Conservation (phyloP, 2,797 vertebrate species). For the Brachymystax lenok region DNA sequence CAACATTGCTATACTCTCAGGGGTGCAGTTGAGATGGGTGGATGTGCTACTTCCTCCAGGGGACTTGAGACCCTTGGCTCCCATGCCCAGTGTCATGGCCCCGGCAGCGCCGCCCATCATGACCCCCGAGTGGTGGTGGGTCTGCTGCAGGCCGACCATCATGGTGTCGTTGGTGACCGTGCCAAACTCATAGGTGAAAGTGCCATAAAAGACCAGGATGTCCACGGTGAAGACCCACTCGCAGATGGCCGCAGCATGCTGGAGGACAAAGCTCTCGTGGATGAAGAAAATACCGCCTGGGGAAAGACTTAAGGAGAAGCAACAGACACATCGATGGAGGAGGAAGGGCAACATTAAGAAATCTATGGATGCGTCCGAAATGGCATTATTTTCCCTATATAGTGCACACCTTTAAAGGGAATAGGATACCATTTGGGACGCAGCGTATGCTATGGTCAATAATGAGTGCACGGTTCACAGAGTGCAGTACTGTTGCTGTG, state of each 20-base stretch:
- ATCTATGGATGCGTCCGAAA: not conserved
- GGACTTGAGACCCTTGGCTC: conserved; percentile 84
- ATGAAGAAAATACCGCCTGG: conserved; percentile 91
- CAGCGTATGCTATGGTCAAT: not conserved
- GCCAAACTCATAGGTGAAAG: conserved; percentile 96
- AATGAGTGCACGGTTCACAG: not conserved
- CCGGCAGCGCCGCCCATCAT: conserved; percentile 70
- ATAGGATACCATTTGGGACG: not conserved
- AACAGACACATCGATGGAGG: no score
- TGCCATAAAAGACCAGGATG: conserved; percentile 95
- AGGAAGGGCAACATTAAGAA: not conserved
- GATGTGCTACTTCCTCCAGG: conserved; percentile 87
- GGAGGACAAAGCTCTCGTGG: conserved; percentile 90
- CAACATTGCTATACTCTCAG: conserved; percentile 90
- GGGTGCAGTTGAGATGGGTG: conserved; percentile 88
- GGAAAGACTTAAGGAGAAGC: conserved; percentile 56
- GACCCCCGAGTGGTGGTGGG: conserved; percentile 65
- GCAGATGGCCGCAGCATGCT: conserved; percentile 92
- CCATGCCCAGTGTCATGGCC: conserved; percentile 62
- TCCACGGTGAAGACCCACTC: conserved; percentile 97
- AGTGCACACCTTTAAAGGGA: not conserved
- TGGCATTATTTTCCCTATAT: not conserved
- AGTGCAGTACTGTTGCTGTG: not conserved
- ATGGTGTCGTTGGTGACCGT: conserved; percentile 91
- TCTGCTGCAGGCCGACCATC: conserved; percentile 84